Evolutionary conservation across 1,140 invertebrate genomes (phyloP), one percentile per base, ranked within the genome.

Genomic region (Rhagoletis zephyria): DNA sequence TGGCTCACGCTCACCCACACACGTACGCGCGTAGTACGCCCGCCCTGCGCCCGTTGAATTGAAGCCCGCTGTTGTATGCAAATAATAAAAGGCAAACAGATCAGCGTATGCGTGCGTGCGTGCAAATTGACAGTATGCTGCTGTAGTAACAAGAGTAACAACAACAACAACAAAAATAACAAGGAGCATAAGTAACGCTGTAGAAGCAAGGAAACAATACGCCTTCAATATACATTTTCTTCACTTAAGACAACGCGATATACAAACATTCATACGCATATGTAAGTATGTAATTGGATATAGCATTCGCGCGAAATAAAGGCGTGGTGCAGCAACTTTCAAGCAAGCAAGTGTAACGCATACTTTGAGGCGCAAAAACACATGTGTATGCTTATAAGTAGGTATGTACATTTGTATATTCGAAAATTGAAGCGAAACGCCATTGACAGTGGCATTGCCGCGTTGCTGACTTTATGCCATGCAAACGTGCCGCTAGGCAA

Each of bases 1-100:
- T 30, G 30, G 0, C 30, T 30, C n/a, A 56, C 64, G 4, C 30
- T 42, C 64, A 67, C 64, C 7, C 61, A 63, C 0, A 10, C 51
- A 10, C 2, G 10, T 10, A 10, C 51, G 2, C 2, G 10, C 51
- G 51, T 7, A 56, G 51, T 56, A 56, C 51, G 51, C 5, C 51
- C 51, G 10, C 10, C 2, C 5, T 10, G 51, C 51, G 51, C 51
- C 16, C n/a, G 16, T n/a, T 16, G 42, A 51, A 56, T 81, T 51
- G 45, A 81, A 10, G n/a, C 16, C 30, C 30, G 45, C 51, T 19
- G 74, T 42, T 56, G 42, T 81, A 81, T 81, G 45, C 74, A 81
- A 81, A 81, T 81, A 81, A 81, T 81, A n/a, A 81, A 81, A 81
- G 74, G 48, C 74, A 81, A 81, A 81, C 48, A 81, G 74, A 81